phyloP scores from a whole-genome alignment of 2,797 vertebrate genomes.

The Hypotaenidia okinawae region DNA sequence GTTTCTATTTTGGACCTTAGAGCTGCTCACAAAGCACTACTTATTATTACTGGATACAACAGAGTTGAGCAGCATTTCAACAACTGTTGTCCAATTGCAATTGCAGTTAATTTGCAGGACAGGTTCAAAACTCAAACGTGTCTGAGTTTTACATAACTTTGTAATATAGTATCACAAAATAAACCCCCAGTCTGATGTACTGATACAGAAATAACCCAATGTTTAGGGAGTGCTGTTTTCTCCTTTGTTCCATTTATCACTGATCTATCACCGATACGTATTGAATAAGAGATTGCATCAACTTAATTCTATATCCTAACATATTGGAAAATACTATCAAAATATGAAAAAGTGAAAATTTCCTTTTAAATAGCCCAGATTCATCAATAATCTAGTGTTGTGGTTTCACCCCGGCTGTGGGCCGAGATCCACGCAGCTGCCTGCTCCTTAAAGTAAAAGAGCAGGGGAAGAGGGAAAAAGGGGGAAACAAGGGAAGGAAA shows the following conservation, averaged over 20 bases:
- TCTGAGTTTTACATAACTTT: neutral
- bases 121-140: neutral
- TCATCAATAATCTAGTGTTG: too few species aligned
- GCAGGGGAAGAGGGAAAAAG: too few species aligned
- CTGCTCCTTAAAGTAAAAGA: too few species aligned
- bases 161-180: neutral
- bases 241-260: neutral
- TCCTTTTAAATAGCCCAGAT: neutral
- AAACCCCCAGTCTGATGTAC: neutral
- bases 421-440: too few species aligned
- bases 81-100: neutral
- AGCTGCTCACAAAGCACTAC: neutral
- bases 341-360: neutral
- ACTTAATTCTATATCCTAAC: neutral
- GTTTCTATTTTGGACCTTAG: neutral
- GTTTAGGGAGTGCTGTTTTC: neutral
- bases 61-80: neutral
- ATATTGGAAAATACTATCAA: neutral
- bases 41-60: neutral
- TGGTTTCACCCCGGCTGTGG: too few species aligned
- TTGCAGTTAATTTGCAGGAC: neutral
- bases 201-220: fast-evolving
- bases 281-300: neutral
- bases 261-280: neutral
- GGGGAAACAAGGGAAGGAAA: too few species aligned